A percentile compares a stretch with the other conserved stretches of the same genome.
These are phyloP conservation scores for Holothuria scabra DNA, from an alignment of 53 echinoderm and acorn worm genomes.

Conservation along the genomic window DNA sequence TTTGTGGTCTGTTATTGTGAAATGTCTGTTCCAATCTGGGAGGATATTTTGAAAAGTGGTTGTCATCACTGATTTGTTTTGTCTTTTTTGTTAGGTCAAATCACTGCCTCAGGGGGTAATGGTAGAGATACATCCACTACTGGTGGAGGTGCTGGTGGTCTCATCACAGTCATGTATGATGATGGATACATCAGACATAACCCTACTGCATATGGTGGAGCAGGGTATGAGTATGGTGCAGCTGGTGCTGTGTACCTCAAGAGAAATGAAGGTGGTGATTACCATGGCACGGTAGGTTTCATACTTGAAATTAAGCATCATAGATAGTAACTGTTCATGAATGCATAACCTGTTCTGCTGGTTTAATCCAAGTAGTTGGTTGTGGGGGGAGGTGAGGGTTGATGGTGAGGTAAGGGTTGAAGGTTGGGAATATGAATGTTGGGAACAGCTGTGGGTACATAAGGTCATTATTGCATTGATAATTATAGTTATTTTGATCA, in stretches of 20 bases:
- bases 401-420: no score
- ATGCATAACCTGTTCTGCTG: not conserved
- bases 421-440: no score
- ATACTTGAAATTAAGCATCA: not conserved
- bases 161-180: constrained; percentile 67
- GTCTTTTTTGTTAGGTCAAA: constrained; percentile 74
- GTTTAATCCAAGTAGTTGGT: no score
- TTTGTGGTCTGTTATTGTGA: no score
- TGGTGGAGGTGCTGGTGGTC: constrained; percentile 85
- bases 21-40: no score
- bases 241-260: constrained; percentile 68
- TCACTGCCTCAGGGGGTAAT: constrained; percentile 76
- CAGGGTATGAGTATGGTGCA: constrained; percentile 78
- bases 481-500: no score
- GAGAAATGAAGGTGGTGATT: constrained; percentile 32
- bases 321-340: not conserved
- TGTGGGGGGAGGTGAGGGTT: no score
- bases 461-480: no score
- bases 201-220: constrained; percentile 70
- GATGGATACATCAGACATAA: constrained; percentile 49
- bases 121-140: constrained; percentile 50
- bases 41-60: no score
- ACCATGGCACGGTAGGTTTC: constrained; percentile 65
- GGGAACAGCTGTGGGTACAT: no score
- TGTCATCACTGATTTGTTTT: not conserved